phyloP scores from a whole-genome alignment of 2,797 vertebrate species.

The Sebastes hubbsi region DNA sequence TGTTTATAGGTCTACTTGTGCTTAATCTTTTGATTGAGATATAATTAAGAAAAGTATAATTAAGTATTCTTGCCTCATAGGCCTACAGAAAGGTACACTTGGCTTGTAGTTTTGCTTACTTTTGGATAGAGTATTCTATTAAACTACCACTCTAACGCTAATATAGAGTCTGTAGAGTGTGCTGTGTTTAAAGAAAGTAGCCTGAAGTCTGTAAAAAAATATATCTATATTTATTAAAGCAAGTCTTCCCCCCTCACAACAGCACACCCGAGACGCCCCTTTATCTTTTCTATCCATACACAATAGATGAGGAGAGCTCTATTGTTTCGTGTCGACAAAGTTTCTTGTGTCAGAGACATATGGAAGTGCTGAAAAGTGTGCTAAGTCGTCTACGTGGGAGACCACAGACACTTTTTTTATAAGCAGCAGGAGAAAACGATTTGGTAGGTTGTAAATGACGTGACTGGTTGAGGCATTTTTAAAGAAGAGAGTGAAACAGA shows the following conservation, averaged over 20 bases:
- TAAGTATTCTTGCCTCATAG: too few species aligned
- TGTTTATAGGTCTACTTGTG: too few species aligned
- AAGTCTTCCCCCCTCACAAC: neutral
- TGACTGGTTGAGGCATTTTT: slow-evolving; percentile 66
- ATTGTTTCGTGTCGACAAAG: slow-evolving; percentile 27
- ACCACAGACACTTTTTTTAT: slow-evolving; percentile 51
- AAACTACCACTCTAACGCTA: neutral
- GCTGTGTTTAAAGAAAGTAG: neutral
- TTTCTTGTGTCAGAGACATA: slow-evolving; percentile 38
- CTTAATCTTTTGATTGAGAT: too few species aligned
- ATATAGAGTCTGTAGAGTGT: neutral
- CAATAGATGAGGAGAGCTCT: neutral
- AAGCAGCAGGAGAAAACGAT: slow-evolving; percentile 68
- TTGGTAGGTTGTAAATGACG: slow-evolving; percentile 72
- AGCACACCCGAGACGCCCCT: neutral
- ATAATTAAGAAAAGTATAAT: too few species aligned
- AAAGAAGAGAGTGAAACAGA: slow-evolving; percentile 48
- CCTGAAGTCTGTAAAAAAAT: neutral
- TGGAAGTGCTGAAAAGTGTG: slow-evolving; percentile 34
- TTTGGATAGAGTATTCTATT: too few species aligned
- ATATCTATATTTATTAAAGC: neutral
- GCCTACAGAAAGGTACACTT: too few species aligned
- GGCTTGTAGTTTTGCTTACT: too few species aligned
- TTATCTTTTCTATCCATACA: neutral
- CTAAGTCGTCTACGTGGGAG: slow-evolving; percentile 53